Evolutionary conservation across 2,797 vertebrate genomes (phyloP), one percentile per base, ranked within the genome.

Genomic region (Chaetodon trifasciatus): DNA sequence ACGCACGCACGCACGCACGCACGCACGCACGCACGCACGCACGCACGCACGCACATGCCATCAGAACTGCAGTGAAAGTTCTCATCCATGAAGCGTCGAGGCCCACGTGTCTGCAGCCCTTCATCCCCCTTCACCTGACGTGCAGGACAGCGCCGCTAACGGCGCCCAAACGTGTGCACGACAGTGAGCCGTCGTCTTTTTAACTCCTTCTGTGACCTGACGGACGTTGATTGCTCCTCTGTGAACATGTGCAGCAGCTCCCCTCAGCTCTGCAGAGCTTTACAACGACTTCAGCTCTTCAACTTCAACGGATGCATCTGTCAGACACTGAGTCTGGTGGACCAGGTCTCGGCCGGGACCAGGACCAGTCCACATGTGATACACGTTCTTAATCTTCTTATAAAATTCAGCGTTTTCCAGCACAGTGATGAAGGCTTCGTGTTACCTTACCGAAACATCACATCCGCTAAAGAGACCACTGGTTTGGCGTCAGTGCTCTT

Each of bases 51-150:
- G 17, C 75, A 70, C 47, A 21, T 5, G 15, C 42, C 42, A 44
- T 10, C 71, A 56, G 52, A 49, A 53, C 62, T 39, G 83, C 78
- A n/a, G 49, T 6, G 28, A 61, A 83, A 70, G 78, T 82, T 83
- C 39, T 73, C 11, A 3, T 69, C 63, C 12, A 1, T 64, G 63
- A 78, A 50, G 42, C n/a, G 13, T n/a, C 0, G n/a, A 76, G 74
- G 35, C 68, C 47, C 78, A 75, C 11, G 21, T 74, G 83, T 69
- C 79, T 63, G 67, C 64, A 70, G 28, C 28, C 4, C 28, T 32
- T 32, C 28, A 4, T 32, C 28, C 4, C 28, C 2, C 28, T 32
- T 32, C 28, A 4, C 28, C 28, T 32, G 28, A 32, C 28, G 28
- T 32, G 2, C 28, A 32, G 4, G 28, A 32, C 4, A 32, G 28